A percentile compares a stretch with the other conserved stretches of the same genome.
Conservation (phyloP, 2,888 invertebrate genomes). For the Himalopsyche japonica region DNA sequence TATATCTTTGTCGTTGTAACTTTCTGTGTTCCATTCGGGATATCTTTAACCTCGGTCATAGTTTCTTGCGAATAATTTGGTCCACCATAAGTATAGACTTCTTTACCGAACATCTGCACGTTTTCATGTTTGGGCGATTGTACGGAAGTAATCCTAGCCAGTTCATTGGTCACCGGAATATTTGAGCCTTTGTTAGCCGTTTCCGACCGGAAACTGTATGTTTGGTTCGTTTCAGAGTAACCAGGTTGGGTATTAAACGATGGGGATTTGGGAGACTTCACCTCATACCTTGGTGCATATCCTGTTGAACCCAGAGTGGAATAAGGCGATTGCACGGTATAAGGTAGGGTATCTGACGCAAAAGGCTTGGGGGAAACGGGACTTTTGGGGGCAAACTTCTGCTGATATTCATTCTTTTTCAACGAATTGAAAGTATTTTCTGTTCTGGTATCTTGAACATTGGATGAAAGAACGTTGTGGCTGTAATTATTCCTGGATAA, state of each 20-base stretch:
- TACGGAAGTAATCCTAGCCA: slow-evolving; percentile 50
- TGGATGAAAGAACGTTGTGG: slow-evolving; percentile 31
- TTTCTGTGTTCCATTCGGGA: slow-evolving; percentile 61
- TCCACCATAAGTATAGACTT: slow-evolving; percentile 52
- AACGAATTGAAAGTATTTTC: slow-evolving; percentile 23
- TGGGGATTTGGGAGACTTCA: slow-evolving; percentile 20
- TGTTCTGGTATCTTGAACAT: slow-evolving; percentile 25
- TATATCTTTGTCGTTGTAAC: slow-evolving; percentile 62
- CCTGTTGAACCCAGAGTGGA: slow-evolving; percentile 31
- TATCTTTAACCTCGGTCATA: slow-evolving; percentile 58
- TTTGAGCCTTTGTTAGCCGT: slow-evolving; percentile 42
- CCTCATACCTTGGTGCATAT: neutral
- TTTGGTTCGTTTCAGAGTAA: slow-evolving; percentile 35
- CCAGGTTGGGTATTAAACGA: neutral
- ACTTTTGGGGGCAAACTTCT: slow-evolving; percentile 19
- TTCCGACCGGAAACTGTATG: slow-evolving; percentile 35
- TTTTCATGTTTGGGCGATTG: slow-evolving; percentile 34
- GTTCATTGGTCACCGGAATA: slow-evolving; percentile 52
- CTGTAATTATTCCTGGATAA: slow-evolving; percentile 38
- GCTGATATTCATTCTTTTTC: slow-evolving; percentile 25
- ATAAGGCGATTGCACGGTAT: slow-evolving; percentile 21
- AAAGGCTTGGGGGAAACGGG: slow-evolving; percentile 38
- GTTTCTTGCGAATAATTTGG: slow-evolving; percentile 58
- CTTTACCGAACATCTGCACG: slow-evolving; percentile 49
- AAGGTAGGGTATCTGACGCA: neutral